phyloP scores from a whole-genome alignment of 2,113 vertebrate species.

The Vicugna pacos region DNA sequence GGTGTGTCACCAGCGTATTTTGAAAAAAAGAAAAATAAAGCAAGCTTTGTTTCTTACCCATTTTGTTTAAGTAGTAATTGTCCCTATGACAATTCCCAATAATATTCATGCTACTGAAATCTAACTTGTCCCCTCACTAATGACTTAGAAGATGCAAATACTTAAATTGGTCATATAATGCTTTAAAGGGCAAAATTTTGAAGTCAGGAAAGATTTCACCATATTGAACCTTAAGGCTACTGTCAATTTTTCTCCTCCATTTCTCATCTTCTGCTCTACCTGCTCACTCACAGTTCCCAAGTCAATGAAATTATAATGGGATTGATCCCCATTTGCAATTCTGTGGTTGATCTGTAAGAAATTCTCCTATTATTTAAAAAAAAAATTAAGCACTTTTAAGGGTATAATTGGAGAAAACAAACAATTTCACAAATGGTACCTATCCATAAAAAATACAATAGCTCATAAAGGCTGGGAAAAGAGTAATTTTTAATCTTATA shows the following conservation, averaged over 20 bases:
- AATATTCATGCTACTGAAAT: not conserved
- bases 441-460: constrained; percentile 14
- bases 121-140: not conserved
- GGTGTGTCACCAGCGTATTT: not conserved
- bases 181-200: constrained; percentile 43
- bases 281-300: constrained; percentile 29
- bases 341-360: constrained; percentile 13
- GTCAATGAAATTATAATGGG: constrained; percentile 55
- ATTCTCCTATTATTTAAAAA: not conserved
- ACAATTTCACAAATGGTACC: constrained; percentile 43
- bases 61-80: constrained; percentile 33
- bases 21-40: not conserved
- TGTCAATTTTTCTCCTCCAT: not conserved
- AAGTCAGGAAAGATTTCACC: not conserved
- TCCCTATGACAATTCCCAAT: not conserved
- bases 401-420: constrained; percentile 32
- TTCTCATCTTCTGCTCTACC: constrained; percentile 25
- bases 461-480: not conserved
- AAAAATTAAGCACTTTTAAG: constrained; percentile 3
- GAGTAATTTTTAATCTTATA: not conserved
- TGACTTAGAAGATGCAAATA: constrained; percentile 7
- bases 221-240: not conserved
- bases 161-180: not conserved
- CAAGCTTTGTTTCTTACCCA: not conserved
- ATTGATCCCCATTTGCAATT: constrained; percentile 55